A percentile compares a stretch with the other conserved stretches of the same genome.
Conservation (phyloP, 2,888 invertebrate genomes). For the Drosophila dives region DNA sequence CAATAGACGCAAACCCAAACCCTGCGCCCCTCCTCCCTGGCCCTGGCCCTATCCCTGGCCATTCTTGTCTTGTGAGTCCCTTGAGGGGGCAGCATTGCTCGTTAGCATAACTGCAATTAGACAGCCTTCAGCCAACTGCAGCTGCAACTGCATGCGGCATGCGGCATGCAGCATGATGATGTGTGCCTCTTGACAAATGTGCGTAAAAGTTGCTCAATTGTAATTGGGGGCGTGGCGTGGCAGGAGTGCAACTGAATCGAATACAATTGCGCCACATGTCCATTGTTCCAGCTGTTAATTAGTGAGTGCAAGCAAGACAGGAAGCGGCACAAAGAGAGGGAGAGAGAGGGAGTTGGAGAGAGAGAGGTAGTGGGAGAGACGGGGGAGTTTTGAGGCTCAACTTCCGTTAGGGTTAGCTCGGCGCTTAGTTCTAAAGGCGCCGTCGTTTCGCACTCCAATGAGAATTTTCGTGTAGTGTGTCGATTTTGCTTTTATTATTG, state of each 20-base stretch:
- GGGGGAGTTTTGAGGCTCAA: slow-evolving; percentile 10
- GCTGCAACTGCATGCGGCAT: neutral
- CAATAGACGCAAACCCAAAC: neutral
- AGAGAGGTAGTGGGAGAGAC: neutral
- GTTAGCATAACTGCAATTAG: slow-evolving; percentile 77
- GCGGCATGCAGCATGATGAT: neutral
- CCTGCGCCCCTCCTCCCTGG: neutral
- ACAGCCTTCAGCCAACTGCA: slow-evolving; percentile 25
- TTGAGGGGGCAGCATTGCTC: slow-evolving; percentile 44
- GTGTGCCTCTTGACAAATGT: slow-evolving; percentile 73
- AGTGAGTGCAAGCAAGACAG: slow-evolving; percentile 22
- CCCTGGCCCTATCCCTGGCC: neutral
- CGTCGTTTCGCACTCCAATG: slow-evolving; percentile 72
- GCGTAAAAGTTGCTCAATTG: slow-evolving; percentile 76
- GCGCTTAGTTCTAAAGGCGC: slow-evolving; percentile 62
- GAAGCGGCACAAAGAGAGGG: neutral
- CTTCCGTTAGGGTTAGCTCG: slow-evolving; percentile 48
- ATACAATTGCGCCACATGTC: slow-evolving; percentile 40
- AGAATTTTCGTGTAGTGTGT: slow-evolving; percentile 73
- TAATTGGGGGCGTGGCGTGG: slow-evolving; percentile 57
- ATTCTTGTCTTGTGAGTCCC: slow-evolving; percentile 33
- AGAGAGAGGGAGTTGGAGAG: neutral
- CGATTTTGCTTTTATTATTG: slow-evolving; percentile 44
- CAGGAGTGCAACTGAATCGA: slow-evolving; percentile 1
- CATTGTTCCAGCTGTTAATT: slow-evolving; percentile 50